A percentile compares a stretch with the other conserved stretches of the same genome.
phyloP scores from a whole-genome alignment of 2,113 vertebrate genomes.

The Myotis brandtii region DNA sequence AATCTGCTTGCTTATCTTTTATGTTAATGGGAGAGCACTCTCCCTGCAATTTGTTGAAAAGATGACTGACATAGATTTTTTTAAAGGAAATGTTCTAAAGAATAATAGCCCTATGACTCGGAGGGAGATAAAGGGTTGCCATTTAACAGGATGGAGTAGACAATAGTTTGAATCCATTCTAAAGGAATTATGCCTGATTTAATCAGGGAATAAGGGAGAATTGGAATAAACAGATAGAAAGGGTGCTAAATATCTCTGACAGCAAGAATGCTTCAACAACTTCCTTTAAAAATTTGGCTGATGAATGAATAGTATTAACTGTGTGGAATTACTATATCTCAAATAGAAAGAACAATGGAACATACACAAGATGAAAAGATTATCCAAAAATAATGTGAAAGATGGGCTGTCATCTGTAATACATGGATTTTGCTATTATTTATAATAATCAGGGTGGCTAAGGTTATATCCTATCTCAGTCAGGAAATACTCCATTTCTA shows the following conservation, averaged over 20 bases:
- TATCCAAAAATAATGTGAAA: background rate
- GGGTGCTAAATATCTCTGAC: background rate
- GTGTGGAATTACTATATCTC: background rate
- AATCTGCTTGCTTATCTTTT: background rate
- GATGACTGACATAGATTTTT: background rate
- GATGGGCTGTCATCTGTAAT: background rate
- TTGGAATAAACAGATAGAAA: background rate
- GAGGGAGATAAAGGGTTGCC: background rate
- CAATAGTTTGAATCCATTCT: background rate
- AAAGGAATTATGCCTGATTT: background rate
- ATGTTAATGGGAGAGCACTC: background rate
- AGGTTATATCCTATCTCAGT: background rate
- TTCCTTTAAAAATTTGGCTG: background rate
- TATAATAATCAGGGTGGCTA: background rate
- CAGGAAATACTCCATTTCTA: conserved; percentile 34
- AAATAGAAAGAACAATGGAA: background rate
- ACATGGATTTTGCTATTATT: background rate
- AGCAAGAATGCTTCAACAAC: background rate
- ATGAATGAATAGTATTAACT: conserved; percentile 4
- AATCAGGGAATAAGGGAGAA: background rate
- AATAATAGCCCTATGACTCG: background rate
- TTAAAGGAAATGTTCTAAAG: background rate
- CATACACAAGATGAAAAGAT: background rate
- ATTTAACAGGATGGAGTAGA: background rate
- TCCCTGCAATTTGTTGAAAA: conserved; percentile 8